Percentiles rank a stretch among this genome's conserved stretches.
phyloP scores from a whole-genome alignment of 2,888 invertebrate species.

The Tryphoninae sp. region DNA sequence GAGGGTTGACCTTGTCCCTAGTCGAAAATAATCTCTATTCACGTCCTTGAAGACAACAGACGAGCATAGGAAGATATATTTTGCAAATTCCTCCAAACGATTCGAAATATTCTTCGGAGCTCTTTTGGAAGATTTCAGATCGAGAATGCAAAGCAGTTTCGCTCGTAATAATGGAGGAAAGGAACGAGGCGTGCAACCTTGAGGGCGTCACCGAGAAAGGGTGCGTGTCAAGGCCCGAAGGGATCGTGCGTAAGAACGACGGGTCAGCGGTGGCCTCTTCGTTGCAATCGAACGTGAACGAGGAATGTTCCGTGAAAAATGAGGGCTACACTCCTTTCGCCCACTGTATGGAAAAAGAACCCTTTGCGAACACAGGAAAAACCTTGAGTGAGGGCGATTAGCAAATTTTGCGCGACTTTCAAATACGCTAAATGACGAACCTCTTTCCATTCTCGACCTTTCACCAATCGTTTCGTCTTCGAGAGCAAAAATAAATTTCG shows the following conservation, averaged over 20 bases:
- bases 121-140: slow-evolving; percentile 17
- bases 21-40: neutral
- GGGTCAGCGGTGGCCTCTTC: slow-evolving; percentile 5
- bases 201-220: slow-evolving; percentile 53
- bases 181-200: slow-evolving; percentile 50
- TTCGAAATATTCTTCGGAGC: slow-evolving; percentile 10
- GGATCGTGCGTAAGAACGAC: slow-evolving; percentile 32
- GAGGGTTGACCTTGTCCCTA: slow-evolving; percentile 13
- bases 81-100: slow-evolving; percentile 24
- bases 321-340: slow-evolving; percentile 49
- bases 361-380: slow-evolving; percentile 8
- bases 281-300: slow-evolving; percentile 47
- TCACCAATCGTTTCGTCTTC: neutral
- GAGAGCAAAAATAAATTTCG: neutral
- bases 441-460: neutral
- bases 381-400: slow-evolving; percentile 53
- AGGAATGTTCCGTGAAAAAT: slow-evolving; percentile 54
- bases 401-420: slow-evolving; percentile 25
- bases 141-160: slow-evolving; percentile 47
- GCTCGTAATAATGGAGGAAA: slow-evolving; percentile 16
- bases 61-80: slow-evolving; percentile 9
- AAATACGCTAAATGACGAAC: neutral
- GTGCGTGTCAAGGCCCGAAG: slow-evolving; percentile 42
- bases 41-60: neutral
- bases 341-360: slow-evolving; percentile 6